A percentile compares a stretch with the other conserved stretches of the same genome.
Conservation (phyloP, 2,888 invertebrate genomes). For the Blastobasis adustella region DNA sequence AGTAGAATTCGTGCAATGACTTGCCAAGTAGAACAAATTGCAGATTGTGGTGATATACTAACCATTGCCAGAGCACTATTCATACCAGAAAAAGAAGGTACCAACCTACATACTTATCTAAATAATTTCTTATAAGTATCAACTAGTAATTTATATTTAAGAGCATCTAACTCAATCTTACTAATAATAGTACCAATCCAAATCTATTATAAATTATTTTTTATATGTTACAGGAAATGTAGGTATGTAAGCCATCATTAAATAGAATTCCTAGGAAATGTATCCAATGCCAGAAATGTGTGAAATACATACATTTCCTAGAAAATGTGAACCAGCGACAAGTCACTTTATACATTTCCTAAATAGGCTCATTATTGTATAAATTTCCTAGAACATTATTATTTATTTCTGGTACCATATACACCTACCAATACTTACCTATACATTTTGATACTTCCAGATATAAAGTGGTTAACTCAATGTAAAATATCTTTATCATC, state of each 20-base stretch:
- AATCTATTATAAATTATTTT: background rate
- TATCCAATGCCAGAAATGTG: background rate
- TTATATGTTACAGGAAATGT: background rate
- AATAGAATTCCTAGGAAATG: background rate
- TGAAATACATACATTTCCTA: background rate
- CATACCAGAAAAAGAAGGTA: conserved; percentile 67
- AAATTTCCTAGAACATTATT: background rate
- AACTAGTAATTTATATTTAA: background rate
- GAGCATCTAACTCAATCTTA: background rate
- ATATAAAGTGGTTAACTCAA: conserved; percentile 57
- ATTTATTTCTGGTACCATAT: background rate
- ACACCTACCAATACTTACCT: background rate
- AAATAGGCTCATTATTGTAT: background rate
- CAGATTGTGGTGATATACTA: conserved; percentile 75
- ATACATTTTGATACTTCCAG: conserved; percentile 29
- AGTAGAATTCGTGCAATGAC: conserved; percentile 23
- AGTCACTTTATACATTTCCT: background rate
- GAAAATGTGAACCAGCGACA: background rate
- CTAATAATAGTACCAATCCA: background rate
- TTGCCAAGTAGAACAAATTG: conserved; percentile 78
- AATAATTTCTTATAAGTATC: background rate
- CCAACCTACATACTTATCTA: background rate
- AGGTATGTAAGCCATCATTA: background rate
- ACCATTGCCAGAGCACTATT: conserved; percentile 75
- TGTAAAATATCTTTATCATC: conserved; percentile 60